Evolutionary conservation across 2,888 invertebrate genomes (phyloP).

Genomic region (Yponomeuta cagnagella): DNA sequence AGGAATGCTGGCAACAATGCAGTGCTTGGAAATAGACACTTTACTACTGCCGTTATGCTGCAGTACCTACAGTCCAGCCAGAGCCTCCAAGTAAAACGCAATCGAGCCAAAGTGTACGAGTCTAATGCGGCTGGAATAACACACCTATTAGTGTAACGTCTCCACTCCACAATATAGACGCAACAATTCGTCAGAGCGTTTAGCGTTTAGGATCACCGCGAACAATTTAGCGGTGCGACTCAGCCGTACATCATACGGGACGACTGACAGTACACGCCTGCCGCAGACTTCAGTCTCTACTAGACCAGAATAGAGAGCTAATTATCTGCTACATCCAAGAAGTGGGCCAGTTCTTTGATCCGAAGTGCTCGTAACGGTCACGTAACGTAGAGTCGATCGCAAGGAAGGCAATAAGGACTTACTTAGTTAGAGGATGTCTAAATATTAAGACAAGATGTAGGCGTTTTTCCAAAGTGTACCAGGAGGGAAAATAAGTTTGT

Average conservation of each 20-base stretch:
- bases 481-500: neutral
- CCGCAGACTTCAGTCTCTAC: neutral
- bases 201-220: conserved; percentile 9
- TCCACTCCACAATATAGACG: neutral
- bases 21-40: neutral
- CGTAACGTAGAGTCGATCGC: no score
- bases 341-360: no score
- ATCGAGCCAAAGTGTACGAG: neutral
- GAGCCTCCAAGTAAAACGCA: neutral
- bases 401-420: no score
- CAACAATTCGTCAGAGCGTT: conserved; percentile 9
- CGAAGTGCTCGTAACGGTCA: no score
- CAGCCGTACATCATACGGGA: conserved; percentile 10
- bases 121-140: neutral
- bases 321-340: neutral
- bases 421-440: no score
- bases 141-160: neutral
- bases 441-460: neutral
- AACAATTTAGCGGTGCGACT: conserved; percentile 13
- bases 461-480: neutral
- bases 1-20: conserved; percentile 6
- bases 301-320: neutral
- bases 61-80: neutral
- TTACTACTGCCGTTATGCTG: neutral
- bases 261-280: conserved; percentile 3